Evolutionary conservation across 1,140 invertebrate genomes (phyloP), one percentile per base, ranked within the genome.

Genomic region (Copidosoma floridanum): DNA sequence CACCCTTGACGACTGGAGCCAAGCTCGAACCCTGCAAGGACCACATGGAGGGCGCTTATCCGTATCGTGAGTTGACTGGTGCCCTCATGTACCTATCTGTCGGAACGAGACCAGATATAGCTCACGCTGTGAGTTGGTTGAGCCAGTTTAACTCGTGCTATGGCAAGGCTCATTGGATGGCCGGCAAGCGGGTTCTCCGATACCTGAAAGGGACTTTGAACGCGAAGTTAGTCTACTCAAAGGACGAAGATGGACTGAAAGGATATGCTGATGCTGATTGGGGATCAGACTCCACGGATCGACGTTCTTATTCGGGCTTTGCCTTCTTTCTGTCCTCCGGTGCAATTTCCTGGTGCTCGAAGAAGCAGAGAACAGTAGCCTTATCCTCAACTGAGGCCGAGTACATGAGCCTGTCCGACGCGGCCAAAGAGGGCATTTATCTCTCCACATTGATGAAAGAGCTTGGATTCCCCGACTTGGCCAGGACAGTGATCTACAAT

Each of bases 101-200:
- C 21, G 46, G 62, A 10, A 68, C 75, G 11, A 51, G 76, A 35
- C 74, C 73, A 23, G 77, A 79, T 66, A 64, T 69, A 16, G 56
- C 53, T 40, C 68, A 61, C 60, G 60, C 67, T 18, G 63, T 63
- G 26, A 63, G 56, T 58, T 55, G 61, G 18, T 40, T 61, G 29
- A 63, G 63, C 44, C 57, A 57, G 57, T 68, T 61, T 16, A 29
- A 14, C 8, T 43, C 47, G 5, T 48, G 27, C 18, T 59, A 50
- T 23, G 29, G 26, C 4, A 18, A 26, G 1, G 10, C 51, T 1
- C 62, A 64, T 37, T 64, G 62, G 27, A 20, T 5, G n/a, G 32
- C 32, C 4, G 48, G 29, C 3, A 52, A 52, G 20, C 48, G 48
- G 3, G 16, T 52, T 8, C 20, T 52, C 2, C 48, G 48, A 4